Evolutionary conservation across 1,140 invertebrate species (phyloP).

Genomic region (Meloidogyne exigua): DNA sequence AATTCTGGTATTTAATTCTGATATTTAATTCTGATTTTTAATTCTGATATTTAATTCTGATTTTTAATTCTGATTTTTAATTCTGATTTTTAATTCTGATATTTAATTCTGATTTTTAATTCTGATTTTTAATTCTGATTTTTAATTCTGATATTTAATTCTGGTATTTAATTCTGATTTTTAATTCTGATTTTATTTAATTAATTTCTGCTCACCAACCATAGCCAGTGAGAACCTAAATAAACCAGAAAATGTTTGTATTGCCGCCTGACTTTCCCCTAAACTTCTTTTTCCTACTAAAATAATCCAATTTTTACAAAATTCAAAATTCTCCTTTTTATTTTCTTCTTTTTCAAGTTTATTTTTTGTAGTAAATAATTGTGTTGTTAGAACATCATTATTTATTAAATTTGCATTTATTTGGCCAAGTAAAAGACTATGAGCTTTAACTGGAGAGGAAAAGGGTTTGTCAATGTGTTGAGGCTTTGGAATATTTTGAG

Average conservation of each 20-base stretch:
- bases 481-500: not conserved
- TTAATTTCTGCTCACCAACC: conserved; percentile 6
- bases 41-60: not conserved
- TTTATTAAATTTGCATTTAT: conserved; percentile 3
- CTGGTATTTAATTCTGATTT: no score
- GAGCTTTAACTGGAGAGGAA: not conserved
- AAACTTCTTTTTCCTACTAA: conserved; percentile 84
- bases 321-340: conserved; percentile 81
- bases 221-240: conserved; percentile 30
- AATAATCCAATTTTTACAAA: conserved; percentile 89
- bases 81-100: no score
- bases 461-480: not conserved
- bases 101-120: no score
- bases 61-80: no score
- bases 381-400: not conserved
- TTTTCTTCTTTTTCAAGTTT: conserved; percentile 88
- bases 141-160: no score
- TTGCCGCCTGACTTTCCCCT: conserved; percentile 64
- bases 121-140: no score
- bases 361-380: conserved; percentile 86
- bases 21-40: not conserved
- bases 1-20: not conserved
- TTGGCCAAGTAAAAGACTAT: not conserved
- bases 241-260: conserved; percentile 66
- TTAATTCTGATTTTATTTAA: not conserved